Evolutionary conservation across 1,140 invertebrate genomes (phyloP).

Genomic region (Danaus melanippus): DNA sequence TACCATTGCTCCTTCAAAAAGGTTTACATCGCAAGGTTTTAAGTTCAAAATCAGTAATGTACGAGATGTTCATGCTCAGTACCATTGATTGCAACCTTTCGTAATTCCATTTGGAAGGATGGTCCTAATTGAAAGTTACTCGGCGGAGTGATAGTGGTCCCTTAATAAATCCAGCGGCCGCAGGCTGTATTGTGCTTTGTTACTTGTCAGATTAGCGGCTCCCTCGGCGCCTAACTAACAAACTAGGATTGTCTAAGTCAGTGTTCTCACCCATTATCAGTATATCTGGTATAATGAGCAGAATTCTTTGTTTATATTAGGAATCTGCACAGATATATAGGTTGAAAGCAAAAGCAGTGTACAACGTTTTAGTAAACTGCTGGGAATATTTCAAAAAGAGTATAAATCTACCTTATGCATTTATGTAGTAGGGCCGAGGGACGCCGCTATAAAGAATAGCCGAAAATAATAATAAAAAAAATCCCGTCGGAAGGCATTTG

Average conservation of each 20-base stretch:
- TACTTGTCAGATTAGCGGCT: constrained; percentile 59
- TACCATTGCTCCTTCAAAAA: constrained; percentile 4
- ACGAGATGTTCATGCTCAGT: not conserved
- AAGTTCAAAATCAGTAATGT: constrained; percentile 9
- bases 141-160: constrained; percentile 49
- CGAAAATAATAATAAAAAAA: no score
- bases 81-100: constrained; percentile 17
- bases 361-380: no score
- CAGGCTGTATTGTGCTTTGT: constrained; percentile 47
- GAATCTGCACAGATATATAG: not conserved
- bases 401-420: no score
- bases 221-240: constrained; percentile 47
- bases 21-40: not conserved
- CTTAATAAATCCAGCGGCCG: constrained; percentile 47
- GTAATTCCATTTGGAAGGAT: constrained; percentile 24
- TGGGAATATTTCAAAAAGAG: no score
- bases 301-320: constrained; percentile 11
- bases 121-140: constrained; percentile 58
- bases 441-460: no score
- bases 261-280: constrained; percentile 33
- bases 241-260: constrained; percentile 45
- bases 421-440: no score
- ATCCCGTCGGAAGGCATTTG: no score
- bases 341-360: no score
- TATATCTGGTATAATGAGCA: constrained; percentile 22